These are phyloP conservation scores for Anseranas semipalmata DNA, from an alignment of 2,113 vertebrate genomes.

Conservation along the genomic window DNA sequence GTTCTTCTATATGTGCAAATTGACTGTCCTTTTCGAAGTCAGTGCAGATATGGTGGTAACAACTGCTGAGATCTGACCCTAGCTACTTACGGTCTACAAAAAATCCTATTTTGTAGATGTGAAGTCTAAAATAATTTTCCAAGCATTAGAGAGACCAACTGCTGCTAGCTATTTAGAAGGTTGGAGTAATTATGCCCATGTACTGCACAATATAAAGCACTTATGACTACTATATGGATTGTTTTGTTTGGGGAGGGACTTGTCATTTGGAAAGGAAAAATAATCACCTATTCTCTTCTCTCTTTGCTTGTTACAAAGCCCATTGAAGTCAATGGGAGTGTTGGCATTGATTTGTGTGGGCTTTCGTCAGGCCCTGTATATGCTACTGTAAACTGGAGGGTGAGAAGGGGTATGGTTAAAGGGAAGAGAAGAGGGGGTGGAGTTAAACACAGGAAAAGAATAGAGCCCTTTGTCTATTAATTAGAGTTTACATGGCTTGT, in stretches of 20 bases:
- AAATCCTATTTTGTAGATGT: not conserved
- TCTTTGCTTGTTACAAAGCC: not conserved
- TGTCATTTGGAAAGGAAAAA: not conserved
- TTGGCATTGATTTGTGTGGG: conserved; percentile 35
- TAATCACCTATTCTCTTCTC: conserved; percentile 32
- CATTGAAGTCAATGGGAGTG: not conserved
- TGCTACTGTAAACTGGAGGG: not conserved
- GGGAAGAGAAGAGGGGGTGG: not conserved
- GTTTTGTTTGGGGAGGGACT: not conserved
- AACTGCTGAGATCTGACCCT: not conserved
- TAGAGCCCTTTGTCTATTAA: conserved; percentile 67
- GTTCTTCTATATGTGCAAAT: not conserved
- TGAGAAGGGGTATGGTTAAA: not conserved
- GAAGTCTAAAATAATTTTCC: conserved; percentile 36
- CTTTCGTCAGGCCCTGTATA: not conserved
- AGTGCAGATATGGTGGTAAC: not conserved
- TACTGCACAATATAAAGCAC: not conserved
- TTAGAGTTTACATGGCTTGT: conserved; percentile 72
- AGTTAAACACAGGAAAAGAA: conserved; percentile 40
- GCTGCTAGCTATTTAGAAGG: conserved; percentile 10
- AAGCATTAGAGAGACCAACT: conserved; percentile 5
- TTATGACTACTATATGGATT: not conserved
- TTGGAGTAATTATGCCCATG: conserved; percentile 35
- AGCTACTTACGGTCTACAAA: not conserved
- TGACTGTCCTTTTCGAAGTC: not conserved